Base-by-base conservation (phyloP, 2,888 invertebrate species). In the Diploptera punctata region DNA sequence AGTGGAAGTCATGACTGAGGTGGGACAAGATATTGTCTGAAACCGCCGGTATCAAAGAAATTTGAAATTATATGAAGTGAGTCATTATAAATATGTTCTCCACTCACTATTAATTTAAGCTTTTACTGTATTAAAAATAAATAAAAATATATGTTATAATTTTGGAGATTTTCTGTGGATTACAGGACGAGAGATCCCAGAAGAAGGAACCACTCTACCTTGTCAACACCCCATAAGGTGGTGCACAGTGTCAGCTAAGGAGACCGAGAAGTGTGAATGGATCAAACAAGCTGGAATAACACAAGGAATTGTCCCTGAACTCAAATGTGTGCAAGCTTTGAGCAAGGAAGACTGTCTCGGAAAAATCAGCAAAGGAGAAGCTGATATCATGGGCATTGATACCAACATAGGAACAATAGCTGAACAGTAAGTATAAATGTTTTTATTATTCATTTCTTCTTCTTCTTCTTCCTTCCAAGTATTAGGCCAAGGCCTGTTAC, bases 321-420 rank as follows among this genome's bases (percentile, higher is more conserved):
- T 91, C 57, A 79, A 85, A 21, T 90, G 89, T 79, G 82, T 84
- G 3, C 83, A 83, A 76, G 81, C 84, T 1, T 70, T 76, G 0
- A 83, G 81, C 29, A 81, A 84, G 3, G 83, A 89, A 73, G 83
- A 86, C 0, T 91, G 91, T 76, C 79, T 91, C 7, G 79, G 80
- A 0, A 85, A 86, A 71, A 86, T 91, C 10, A 81, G 80, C 24
- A 83, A 84, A 2, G 80, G 82, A 1, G 78, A 81, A 3, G 86
- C 87, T 0, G 90, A 91, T 77, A 85, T 91, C 75, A 85, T 89
- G 13, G 85, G 87, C 0, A 84, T 87, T 3, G 88, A 89, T 19
- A 87, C 90, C 0, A 88, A 90, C 78, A 89, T 87, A 73, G 90
- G 90, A 72, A 88, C 86, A 76, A 77, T 90, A 24, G 89, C 89